Conservation (phyloP, 2,797 vertebrate genomes). For the Psittacula echo region DNA sequence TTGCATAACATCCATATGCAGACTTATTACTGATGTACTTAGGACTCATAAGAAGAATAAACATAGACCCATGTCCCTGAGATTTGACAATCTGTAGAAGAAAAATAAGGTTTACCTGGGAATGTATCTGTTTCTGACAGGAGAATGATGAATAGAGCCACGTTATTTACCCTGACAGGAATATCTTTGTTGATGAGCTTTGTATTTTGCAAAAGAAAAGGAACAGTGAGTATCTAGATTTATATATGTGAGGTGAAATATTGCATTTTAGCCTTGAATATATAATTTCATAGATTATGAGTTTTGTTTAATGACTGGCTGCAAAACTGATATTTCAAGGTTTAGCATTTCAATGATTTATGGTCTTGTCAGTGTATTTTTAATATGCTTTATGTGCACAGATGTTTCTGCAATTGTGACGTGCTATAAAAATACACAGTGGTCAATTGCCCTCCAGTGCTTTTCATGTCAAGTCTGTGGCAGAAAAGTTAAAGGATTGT, state of each 20-base stretch:
- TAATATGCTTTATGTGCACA: conserved; percentile 32
- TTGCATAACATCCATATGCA: not conserved
- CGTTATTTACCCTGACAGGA: conserved; percentile 55
- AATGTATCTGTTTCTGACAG: conserved; percentile 38
- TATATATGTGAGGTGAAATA: conserved; percentile 31
- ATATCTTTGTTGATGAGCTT: conserved; percentile 28
- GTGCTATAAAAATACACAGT: conserved; percentile 11
- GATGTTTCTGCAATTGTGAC: conserved; percentile 45
- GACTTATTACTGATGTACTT: not conserved
- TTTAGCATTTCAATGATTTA: conserved; percentile 60
- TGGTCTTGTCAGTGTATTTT: conserved; percentile 36
- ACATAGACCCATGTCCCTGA: not conserved
- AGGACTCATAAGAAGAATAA: not conserved
- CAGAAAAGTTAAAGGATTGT: not conserved
- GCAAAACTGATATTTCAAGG: conserved; percentile 49
- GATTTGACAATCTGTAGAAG: conserved; percentile 19
- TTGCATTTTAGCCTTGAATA: conserved; percentile 42
- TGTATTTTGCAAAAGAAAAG: conserved; percentile 34
- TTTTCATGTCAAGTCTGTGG: not conserved
- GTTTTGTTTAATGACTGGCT: conserved; percentile 64
- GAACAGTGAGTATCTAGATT: conserved; percentile 16
- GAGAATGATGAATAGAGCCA: conserved; percentile 44
- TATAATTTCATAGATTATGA: conserved; percentile 61
- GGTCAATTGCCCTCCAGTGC: conserved; percentile 31
- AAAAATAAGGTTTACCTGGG: conserved; percentile 62